These are phyloP conservation scores for Chaunax sp. DNA, from an alignment of 2,797 vertebrate genomes.

Conservation along the genomic window DNA sequence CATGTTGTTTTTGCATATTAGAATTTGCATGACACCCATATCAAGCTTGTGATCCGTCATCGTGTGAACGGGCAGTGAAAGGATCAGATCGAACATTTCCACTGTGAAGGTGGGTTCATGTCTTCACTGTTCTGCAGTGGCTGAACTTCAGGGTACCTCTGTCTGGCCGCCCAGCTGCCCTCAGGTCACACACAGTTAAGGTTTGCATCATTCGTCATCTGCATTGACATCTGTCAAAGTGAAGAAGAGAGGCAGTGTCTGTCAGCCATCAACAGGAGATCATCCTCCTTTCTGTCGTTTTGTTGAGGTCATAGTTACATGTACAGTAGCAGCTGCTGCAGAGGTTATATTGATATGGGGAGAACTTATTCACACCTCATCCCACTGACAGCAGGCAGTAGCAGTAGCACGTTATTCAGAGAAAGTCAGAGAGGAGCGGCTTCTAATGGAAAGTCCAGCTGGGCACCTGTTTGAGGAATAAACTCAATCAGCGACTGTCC, in stretches of 20 bases:
- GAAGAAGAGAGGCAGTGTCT: constrained; percentile 4
- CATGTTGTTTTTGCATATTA: constrained; percentile 4
- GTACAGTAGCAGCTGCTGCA: constrained; percentile 50
- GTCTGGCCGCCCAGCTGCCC: constrained; percentile 15
- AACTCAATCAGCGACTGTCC: constrained; percentile 56
- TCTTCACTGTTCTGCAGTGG: constrained; percentile 15
- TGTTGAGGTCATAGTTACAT: constrained; percentile 43
- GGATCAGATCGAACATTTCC: not conserved
- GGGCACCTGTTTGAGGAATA: constrained; percentile 57
- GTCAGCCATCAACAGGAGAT: constrained; percentile 26
- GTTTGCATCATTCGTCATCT: constrained; percentile 46
- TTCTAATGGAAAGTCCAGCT: constrained; percentile 9
- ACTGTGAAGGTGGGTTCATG: constrained; percentile 4
- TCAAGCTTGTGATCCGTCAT: not conserved
- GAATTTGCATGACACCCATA: constrained; percentile 43
- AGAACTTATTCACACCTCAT: constrained; percentile 45
- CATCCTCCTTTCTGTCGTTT: constrained; percentile 21
- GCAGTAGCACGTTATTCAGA: constrained; percentile 33
- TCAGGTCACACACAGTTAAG: constrained; percentile 25
- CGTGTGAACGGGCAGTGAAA: constrained; percentile 21
- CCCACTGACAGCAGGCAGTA: constrained; percentile 39
- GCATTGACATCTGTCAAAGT: constrained; percentile 35
- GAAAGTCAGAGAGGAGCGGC: constrained; percentile 20
- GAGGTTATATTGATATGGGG: constrained; percentile 50
- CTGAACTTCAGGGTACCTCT: constrained; percentile 29